Percentiles rank a stretch among this genome's conserved stretches.
phyloP scores from a whole-genome alignment of 2,888 invertebrate genomes.

The Coleophora deauratella region DNA sequence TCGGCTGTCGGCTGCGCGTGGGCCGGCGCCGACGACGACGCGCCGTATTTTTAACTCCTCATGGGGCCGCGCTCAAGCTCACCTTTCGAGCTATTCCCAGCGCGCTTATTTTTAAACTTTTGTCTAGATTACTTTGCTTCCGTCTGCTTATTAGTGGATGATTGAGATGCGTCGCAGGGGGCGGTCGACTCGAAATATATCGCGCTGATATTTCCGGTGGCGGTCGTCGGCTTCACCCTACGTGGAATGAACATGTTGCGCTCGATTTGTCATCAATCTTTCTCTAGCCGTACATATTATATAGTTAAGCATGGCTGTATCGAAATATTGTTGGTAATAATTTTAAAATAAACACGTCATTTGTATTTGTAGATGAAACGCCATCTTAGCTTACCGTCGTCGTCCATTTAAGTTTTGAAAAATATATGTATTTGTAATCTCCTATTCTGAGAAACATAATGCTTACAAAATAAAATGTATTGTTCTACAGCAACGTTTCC shows the following conservation, averaged over 20 bases:
- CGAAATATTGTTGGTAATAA: neutral
- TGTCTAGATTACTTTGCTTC: conserved; percentile 72
- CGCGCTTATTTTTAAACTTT: conserved; percentile 66
- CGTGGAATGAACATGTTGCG: conserved; percentile 31
- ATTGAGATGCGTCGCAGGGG: conserved; percentile 72
- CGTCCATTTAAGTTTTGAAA: too few relatives aligned
- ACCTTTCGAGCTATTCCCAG: conserved; percentile 69
- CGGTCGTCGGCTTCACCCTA: conserved; percentile 29
- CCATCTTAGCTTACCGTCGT: too few relatives aligned
- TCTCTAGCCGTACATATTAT: conserved; percentile 7
- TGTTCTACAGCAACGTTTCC: too few relatives aligned
- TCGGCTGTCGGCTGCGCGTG: conserved; percentile 31
- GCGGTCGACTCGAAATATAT: conserved; percentile 56
- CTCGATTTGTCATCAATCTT: conserved; percentile 30
- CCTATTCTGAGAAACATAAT: too few relatives aligned
- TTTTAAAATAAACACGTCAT: neutral
- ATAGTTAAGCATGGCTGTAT: neutral
- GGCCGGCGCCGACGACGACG: conserved; percentile 26
- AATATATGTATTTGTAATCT: too few relatives aligned
- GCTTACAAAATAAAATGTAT: too few relatives aligned
- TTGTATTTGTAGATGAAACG: too few relatives aligned
- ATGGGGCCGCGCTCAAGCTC: conserved; percentile 65
- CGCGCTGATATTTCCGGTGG: conserved; percentile 58
- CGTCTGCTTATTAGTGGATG: conserved; percentile 70
- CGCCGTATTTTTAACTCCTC: conserved; percentile 54